Base-by-base conservation (phyloP, 2,888 invertebrate species). In the Agonum fuliginosum region DNA sequence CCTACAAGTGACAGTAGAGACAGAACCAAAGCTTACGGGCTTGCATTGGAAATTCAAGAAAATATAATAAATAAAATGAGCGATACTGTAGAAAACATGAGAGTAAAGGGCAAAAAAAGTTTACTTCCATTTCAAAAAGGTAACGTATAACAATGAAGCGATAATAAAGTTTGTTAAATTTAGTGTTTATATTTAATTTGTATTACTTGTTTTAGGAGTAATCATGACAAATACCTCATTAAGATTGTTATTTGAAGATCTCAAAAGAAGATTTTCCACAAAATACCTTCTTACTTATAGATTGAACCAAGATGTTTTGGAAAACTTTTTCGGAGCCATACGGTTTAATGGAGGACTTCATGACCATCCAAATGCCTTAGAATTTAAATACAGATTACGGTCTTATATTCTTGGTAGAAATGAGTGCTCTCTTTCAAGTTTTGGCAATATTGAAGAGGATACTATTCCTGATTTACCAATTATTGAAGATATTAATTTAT, bases 121-220 rank as follows among this genome's bases (percentile, higher is more conserved):
- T 54, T 81, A 12, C 67, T 81, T 10, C 82, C 82, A 22, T 83
- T 82, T 75, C 81, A 82, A 78, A 80, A 79, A 78, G 81, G 80
- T 77, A 72, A 46, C 48, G 5, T 14, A 5, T 46, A 22, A 20
- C 2, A 3, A 12, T 51, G 14, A 51, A 5, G 1, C 10, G 22
- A 6, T 12, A 17, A 5, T 1, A 51, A 10, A 51, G 6, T 27
- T 17, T 22, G 10, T 46, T 10, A 30, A 8, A 30, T 30, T 8
- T 5, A 30, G n/a, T n/a, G n/a, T n/a, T n/a, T n/a, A n/a, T n/a
- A n/a, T n/a, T n/a, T n/a, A 30, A 8, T 30, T 3, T 30, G 8
- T 30, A 30, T 30, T 30, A 5, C 6, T 30, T 30, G 8, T 30
- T 30, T 3, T 8, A 30, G 30, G 30, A 5, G 8, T 30, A 30